These are phyloP conservation scores for Patella ulyssiponensis DNA, from an alignment of 2,888 invertebrate genomes.

Conservation along the genomic window DNA sequence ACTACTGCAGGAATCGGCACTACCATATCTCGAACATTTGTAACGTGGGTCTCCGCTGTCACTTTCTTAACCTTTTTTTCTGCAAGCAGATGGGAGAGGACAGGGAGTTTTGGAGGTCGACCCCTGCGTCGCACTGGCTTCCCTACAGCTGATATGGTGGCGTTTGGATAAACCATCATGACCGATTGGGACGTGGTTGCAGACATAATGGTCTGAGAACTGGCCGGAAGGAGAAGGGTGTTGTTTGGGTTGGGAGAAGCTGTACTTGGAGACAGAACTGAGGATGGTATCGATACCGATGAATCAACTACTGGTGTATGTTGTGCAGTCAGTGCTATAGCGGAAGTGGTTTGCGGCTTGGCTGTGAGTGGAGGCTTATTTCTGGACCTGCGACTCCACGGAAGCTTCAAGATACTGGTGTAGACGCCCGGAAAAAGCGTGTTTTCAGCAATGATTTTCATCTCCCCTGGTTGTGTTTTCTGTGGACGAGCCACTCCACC, in stretches of 20 bases:
- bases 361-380: conserved; percentile 40
- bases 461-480: conserved; percentile 43
- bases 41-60: conserved; percentile 27
- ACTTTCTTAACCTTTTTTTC: conserved; percentile 39
- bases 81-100: conserved; percentile 51
- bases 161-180: conserved; percentile 62
- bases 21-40: not conserved
- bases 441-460: conserved; percentile 62
- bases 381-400: conserved; percentile 61
- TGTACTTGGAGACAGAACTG: conserved; percentile 11
- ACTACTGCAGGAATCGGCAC: not conserved
- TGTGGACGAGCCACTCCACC: conserved; percentile 27
- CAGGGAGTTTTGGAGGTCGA: conserved; percentile 58
- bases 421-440: conserved; percentile 60
- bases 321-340: conserved; percentile 4
- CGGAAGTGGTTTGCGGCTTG: not conserved
- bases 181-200: conserved; percentile 42
- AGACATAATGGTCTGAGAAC: not conserved
- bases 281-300: conserved; percentile 16
- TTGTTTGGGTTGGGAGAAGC: conserved; percentile 15
- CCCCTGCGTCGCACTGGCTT: conserved; percentile 56
- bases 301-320: conserved; percentile 5
- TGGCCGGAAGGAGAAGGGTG: conserved; percentile 3
- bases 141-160: conserved; percentile 44
- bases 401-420: conserved; percentile 63